Conservation (phyloP, 2,797 vertebrate species). For the Rhinella marina region DNA sequence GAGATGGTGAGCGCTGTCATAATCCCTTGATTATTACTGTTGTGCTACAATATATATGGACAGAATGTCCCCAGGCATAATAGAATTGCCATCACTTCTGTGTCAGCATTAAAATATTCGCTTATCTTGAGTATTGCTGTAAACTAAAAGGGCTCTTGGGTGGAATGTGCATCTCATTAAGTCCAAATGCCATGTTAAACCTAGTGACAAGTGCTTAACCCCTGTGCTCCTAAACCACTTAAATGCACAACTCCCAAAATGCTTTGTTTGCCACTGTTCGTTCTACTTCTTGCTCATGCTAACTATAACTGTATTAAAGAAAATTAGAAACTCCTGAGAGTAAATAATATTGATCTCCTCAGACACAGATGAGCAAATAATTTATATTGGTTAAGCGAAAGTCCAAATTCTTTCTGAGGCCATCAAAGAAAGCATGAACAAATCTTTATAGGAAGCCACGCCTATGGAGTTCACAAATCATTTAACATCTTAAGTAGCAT, state of each 20-base stretch:
- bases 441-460: neutral
- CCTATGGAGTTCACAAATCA: neutral
- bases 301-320: constrained; percentile 11
- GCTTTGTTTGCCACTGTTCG: neutral
- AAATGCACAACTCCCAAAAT: neutral
- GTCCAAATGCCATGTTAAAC: constrained; percentile 55
- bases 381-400: constrained; percentile 1
- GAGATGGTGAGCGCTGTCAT: constrained; percentile 58
- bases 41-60: constrained; percentile 63
- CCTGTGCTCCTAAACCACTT: constrained; percentile 25
- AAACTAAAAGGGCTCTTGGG: constrained; percentile 49
- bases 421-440: neutral
- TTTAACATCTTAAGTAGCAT: neutral
- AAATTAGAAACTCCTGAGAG: constrained; percentile 9
- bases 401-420: neutral
- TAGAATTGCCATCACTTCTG: constrained; percentile 61
- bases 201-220: constrained; percentile 55
- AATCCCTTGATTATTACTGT: constrained; percentile 63
- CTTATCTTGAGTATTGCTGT: constrained; percentile 44
- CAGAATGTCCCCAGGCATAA: constrained; percentile 62
- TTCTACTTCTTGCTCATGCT: neutral
- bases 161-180: constrained; percentile 61
- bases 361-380: constrained; percentile 23
- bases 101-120: constrained; percentile 62
- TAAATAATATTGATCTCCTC: constrained; percentile 18